Conservation (phyloP, 2,888 invertebrate species). For the Drosophila neotestacea region DNA sequence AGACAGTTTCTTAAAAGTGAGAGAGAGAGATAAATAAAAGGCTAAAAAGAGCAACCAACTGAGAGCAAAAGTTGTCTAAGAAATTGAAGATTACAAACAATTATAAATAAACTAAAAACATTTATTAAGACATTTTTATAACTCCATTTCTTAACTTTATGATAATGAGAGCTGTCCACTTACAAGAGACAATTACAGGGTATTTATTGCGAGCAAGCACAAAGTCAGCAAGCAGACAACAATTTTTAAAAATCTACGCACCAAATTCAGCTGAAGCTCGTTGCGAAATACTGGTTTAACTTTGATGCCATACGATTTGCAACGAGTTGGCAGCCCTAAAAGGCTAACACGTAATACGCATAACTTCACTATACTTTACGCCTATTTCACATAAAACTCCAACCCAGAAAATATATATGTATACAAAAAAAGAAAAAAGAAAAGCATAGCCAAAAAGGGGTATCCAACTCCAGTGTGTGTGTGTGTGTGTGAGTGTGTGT, state of each 20-base stretch:
- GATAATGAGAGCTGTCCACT: no score
- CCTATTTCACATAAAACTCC: conserved; percentile 66
- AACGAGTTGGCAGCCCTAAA: conserved; percentile 44
- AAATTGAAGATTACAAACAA: no score
- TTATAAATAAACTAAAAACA: no score
- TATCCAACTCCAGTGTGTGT: conserved; percentile 10
- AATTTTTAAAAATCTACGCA: background rate
- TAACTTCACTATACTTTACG: conserved; percentile 72
- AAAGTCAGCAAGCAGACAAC: no score
- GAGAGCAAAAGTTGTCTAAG: no score
- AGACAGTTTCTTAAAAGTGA: background rate
- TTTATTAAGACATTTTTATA: no score
- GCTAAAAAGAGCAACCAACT: background rate
- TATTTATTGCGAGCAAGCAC: no score
- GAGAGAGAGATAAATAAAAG: background rate
- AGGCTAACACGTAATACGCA: conserved; percentile 65
- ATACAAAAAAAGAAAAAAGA: background rate
- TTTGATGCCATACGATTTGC: background rate
- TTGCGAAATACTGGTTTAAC: background rate
- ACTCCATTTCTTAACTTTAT: no score
- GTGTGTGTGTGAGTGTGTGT: conserved; percentile 1
- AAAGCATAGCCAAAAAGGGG: conserved; percentile 13
- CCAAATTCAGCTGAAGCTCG: background rate
- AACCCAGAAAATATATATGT: background rate
- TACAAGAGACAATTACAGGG: no score